These are phyloP conservation scores for Polietes domitor DNA, from an alignment of 2,888 invertebrate species.

Conservation along the genomic window DNA sequence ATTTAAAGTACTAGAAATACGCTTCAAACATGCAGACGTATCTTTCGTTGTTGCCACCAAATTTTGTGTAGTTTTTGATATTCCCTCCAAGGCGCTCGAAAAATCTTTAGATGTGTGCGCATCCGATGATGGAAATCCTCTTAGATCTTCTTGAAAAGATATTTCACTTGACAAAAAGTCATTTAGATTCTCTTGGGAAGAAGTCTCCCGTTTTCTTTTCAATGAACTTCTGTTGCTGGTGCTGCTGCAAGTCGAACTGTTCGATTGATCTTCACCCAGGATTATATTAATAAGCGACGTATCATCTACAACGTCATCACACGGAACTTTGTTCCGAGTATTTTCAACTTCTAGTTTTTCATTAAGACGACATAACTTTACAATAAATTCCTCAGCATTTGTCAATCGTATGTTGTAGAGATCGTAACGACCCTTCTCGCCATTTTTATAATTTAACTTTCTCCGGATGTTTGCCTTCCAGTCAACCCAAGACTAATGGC, in stretches of 20 bases:
- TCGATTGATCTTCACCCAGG: neutral
- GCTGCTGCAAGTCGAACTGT: neutral
- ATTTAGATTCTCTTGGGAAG: neutral
- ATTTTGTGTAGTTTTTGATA: neutral
- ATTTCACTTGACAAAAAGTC: neutral
- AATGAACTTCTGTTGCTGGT: neutral
- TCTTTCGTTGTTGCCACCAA: neutral
- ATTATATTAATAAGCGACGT: neutral
- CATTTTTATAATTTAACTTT: neutral
- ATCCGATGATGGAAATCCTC: conserved; percentile 3
- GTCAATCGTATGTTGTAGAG: neutral
- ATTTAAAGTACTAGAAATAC: neutral
- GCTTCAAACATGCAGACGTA: neutral
- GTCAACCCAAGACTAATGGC: neutral
- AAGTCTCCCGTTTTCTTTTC: neutral
- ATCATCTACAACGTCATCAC: neutral
- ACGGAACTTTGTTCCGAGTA: neutral
- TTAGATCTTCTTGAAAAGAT: neutral
- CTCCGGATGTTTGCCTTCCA: neutral
- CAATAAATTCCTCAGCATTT: neutral
- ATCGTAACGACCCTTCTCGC: no score
- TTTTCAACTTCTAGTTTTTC: neutral
- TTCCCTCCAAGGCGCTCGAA: neutral
- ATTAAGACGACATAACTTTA: neutral
- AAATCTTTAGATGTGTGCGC: neutral